These are phyloP conservation scores for Stenodera caucasica DNA, from an alignment of 2,888 invertebrate genomes.

Conservation along the genomic window DNA sequence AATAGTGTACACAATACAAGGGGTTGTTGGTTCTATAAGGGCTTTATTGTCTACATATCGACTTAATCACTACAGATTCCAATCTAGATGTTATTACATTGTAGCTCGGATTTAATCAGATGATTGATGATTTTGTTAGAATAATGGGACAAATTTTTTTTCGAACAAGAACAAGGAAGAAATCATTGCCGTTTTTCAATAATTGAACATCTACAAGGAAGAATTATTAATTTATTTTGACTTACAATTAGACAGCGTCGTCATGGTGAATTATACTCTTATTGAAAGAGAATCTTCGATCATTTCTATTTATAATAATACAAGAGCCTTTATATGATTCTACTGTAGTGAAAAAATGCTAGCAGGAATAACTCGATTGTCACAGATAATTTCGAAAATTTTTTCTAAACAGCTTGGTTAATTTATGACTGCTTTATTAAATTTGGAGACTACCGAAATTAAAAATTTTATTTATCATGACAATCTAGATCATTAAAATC, in stretches of 20 bases:
- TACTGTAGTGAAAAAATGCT: too few relatives aligned
- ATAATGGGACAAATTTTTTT: neutral
- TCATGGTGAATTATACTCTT: slow-evolving; percentile 13
- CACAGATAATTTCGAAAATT: too few relatives aligned
- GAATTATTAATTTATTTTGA: slow-evolving; percentile 21
- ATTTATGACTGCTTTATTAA: too few relatives aligned
- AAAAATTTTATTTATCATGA: too few relatives aligned
- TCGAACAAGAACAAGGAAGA: neutral
- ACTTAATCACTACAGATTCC: slow-evolving; percentile 22
- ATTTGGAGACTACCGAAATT: too few relatives aligned
- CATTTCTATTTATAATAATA: neutral
- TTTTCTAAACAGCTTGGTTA: too few relatives aligned
- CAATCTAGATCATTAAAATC: too few relatives aligned
- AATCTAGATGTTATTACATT: slow-evolving; percentile 9
- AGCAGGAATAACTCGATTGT: too few relatives aligned
- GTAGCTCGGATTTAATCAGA: slow-evolving; percentile 18
- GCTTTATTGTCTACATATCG: slow-evolving; percentile 21
- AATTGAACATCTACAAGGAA: slow-evolving; percentile 14
- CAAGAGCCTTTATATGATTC: neutral
- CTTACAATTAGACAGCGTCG: slow-evolving; percentile 15
- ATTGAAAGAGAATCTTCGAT: slow-evolving; percentile 12
- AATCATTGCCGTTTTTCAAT: neutral
- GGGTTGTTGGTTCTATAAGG: slow-evolving; percentile 16
- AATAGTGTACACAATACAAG: slow-evolving; percentile 29
- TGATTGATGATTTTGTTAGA: slow-evolving; percentile 15